Percentiles rank a stretch among this genome's conserved stretches.
phyloP scores from a whole-genome alignment of 2,113 vertebrate genomes.

The Agelaius phoeniceus region DNA sequence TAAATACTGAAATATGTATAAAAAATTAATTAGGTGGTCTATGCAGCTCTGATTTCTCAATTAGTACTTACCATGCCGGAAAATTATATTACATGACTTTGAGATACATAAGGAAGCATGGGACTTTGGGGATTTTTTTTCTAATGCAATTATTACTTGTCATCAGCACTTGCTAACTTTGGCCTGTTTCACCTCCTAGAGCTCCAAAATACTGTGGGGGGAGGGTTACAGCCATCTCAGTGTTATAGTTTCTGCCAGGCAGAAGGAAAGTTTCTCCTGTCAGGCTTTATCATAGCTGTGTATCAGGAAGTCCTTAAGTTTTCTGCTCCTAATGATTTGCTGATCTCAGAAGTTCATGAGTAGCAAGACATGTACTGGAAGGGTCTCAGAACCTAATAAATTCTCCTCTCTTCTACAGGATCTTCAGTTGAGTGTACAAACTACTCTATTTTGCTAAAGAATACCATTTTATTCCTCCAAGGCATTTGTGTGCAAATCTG shows the following conservation, averaged over 20 bases:
- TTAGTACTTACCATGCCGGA: constrained; percentile 70
- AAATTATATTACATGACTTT: constrained; percentile 69
- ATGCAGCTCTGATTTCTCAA: constrained; percentile 72
- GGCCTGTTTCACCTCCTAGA: constrained; percentile 12
- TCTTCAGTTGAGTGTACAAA: background rate
- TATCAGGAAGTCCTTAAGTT: background rate
- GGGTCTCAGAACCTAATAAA: background rate
- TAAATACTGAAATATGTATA: constrained; percentile 70
- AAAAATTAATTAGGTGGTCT: constrained; percentile 74
- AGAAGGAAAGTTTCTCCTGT: background rate
- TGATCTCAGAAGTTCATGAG: background rate
- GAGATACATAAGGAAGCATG: constrained; percentile 62
- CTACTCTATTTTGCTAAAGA: background rate
- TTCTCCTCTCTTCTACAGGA: background rate
- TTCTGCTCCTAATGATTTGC: background rate
- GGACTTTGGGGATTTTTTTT: constrained; percentile 50
- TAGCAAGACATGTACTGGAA: background rate
- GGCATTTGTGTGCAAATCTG: background rate
- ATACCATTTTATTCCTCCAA: background rate
- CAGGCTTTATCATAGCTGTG: background rate
- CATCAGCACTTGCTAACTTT: constrained; percentile 55
- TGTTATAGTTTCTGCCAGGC: background rate
- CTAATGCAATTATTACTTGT: constrained; percentile 62
- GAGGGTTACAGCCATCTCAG: background rate
- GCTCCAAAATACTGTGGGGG: background rate